Percentiles rank a stretch among this genome's conserved stretches.
These are phyloP conservation scores for Drosophila pachea DNA, from an alignment of 1,140 invertebrate species.

Conservation along the genomic window DNA sequence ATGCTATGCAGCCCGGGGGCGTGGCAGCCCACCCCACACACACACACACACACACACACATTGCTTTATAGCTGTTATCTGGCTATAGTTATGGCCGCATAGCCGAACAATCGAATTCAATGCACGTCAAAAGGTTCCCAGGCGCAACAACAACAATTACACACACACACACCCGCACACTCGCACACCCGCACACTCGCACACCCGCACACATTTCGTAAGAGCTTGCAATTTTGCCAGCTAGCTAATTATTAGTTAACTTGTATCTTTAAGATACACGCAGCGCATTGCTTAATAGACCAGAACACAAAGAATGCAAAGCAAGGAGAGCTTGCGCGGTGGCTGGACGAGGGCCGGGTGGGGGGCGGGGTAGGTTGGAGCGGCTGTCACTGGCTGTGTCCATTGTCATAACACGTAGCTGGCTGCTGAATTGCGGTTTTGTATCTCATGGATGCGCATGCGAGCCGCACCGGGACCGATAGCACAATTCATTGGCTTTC, in stretches of 20 bases:
- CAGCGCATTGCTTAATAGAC: slow-evolving; percentile 73
- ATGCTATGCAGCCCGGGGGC: background rate
- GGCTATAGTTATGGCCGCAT: slow-evolving; percentile 14
- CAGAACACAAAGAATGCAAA: slow-evolving; percentile 58
- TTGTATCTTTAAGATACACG: slow-evolving; percentile 74
- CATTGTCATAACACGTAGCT: slow-evolving; percentile 75
- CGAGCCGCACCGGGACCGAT: slow-evolving; percentile 39
- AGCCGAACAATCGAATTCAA: slow-evolving; percentile 68
- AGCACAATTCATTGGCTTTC: slow-evolving; percentile 75
- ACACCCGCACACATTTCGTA: slow-evolving; percentile 54
- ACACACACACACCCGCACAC: slow-evolving; percentile 30
- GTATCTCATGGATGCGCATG: slow-evolving; percentile 59
- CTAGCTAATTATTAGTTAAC: slow-evolving; percentile 75
- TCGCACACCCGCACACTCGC: slow-evolving; percentile 7
- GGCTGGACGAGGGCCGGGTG: background rate
- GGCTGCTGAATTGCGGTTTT: slow-evolving; percentile 28
- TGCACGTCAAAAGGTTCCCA: slow-evolving; percentile 59
- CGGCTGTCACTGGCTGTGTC: slow-evolving; percentile 9
- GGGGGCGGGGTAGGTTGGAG: too few species aligned
- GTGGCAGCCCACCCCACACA: too few species aligned
- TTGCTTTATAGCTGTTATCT: slow-evolving; percentile 14
- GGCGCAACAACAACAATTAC: slow-evolving; percentile 39
- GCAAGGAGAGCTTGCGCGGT: background rate
- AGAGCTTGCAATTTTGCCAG: slow-evolving; percentile 66
- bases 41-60: too few species aligned